Conservation (phyloP, 2,888 invertebrate species). For the Acleris holmiana region DNA sequence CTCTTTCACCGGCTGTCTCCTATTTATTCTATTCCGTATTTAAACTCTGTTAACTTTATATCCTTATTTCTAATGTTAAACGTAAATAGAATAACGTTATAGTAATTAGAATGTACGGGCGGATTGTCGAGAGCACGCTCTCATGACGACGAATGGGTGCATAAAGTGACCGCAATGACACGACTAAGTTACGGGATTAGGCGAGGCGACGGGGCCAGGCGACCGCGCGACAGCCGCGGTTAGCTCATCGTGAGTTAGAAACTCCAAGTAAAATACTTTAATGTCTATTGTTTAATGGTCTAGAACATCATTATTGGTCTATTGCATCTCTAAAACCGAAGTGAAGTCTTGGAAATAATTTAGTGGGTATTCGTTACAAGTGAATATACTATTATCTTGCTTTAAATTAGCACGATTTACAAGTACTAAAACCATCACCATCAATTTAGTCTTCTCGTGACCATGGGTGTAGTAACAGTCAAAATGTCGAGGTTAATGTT, state of each 20-base stretch:
- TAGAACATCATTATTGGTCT: too few relatives aligned
- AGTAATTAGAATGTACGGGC: constrained; percentile 19
- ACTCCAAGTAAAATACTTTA: too few relatives aligned
- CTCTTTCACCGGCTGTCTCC: background rate
- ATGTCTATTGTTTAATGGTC: too few relatives aligned
- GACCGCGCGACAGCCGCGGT: constrained; percentile 37
- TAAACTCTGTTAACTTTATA: background rate
- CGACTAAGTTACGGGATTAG: constrained; percentile 58
- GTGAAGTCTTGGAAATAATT: too few relatives aligned
- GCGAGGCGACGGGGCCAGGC: constrained; percentile 48
- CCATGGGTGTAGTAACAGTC: too few relatives aligned
- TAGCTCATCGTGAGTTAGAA: constrained; percentile 38
- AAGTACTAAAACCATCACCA: too few relatives aligned
- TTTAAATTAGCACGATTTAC: too few relatives aligned
- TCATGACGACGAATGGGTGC: constrained; percentile 30
- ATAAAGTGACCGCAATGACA: constrained; percentile 44
- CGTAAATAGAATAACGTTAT: constrained; percentile 6
- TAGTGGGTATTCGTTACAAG: too few relatives aligned
- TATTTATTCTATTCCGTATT: background rate
- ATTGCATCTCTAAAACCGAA: too few relatives aligned
- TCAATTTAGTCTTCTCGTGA: too few relatives aligned
- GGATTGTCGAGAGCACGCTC: constrained; percentile 20
- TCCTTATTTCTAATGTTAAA: background rate
- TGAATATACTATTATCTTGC: too few relatives aligned
- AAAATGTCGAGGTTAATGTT: too few relatives aligned